Evolutionary conservation across 2,888 invertebrate species (phyloP), one percentile per base, ranked within the genome.

Genomic region (Sthenelais limicola): DNA sequence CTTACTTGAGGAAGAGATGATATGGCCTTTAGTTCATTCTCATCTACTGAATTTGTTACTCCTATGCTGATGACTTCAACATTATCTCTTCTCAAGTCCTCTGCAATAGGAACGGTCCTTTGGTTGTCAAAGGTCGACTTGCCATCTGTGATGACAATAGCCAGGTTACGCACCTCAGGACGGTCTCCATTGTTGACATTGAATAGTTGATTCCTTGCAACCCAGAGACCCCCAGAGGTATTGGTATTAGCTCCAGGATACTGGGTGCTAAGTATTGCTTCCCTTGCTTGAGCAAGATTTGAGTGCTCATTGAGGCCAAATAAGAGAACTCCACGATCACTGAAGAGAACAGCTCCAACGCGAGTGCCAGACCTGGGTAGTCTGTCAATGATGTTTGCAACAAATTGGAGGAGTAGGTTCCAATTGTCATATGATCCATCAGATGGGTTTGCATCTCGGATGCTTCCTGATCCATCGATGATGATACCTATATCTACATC

Each of bases 241-340:
- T 77, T 77, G 18, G 77, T 75, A 33, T 68, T 73, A 4, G 72
- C 74, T 2, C 71, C 70, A 30, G 33, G 47, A 52, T 76, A 76
- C 2, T 48, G 35, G 49, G 74, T 74, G 18, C 21, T 30, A 21
- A 30, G 18, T 18, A 76, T 74, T 5, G 62, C 62, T 28, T n/a
- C 35, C 51, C 26, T 26, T 12, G 7, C 7, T 12, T 56, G 21
- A 15, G 15, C n/a, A 9, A 72, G 73, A 21, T 54, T 28, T 3
- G 26, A 52, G 24, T 52, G 32, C 32, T 56, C 15, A 51, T 74
- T 32, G 26, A 74, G 51, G 7, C 54, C 5, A 32, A 54, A 54
- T 5, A 54, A 32, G 5, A 54, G 54, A 12, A 12, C 26, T 28
- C 54, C 54, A 12, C 30, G 3, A 54, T 54, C 30, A 54, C 54